These are phyloP conservation scores for Epinotia demarniana DNA, from an alignment of 2,888 invertebrate genomes.

Conservation along the genomic window DNA sequence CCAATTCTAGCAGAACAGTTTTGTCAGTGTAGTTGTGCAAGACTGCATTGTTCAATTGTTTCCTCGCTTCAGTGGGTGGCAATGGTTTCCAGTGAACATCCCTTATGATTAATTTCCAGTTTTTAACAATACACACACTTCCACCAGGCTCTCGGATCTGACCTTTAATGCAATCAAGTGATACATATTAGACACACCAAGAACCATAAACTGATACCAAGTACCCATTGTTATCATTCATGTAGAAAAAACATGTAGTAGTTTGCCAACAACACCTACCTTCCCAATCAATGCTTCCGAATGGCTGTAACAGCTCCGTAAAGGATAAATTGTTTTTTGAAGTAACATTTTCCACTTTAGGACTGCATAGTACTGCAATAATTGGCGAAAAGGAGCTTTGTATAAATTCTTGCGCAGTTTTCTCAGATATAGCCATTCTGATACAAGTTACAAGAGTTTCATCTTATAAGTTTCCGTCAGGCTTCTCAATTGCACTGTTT, in stretches of 20 bases:
- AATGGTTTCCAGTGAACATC: constrained; percentile 93
- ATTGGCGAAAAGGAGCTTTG: constrained; percentile 95
- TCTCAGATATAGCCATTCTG: constrained; percentile 63
- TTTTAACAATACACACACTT: constrained; percentile 88
- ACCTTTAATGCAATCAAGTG: constrained; percentile 79
- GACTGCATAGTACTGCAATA: constrained; percentile 93
- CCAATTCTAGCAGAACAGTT: constrained; percentile 83
- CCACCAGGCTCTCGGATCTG: constrained; percentile 94
- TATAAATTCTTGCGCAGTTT: constrained; percentile 93
- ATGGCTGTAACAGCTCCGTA: constrained; percentile 95
- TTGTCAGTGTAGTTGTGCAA: constrained; percentile 84
- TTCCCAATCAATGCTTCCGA: constrained; percentile 88
- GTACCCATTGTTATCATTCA: background rate
- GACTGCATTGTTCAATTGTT: constrained; percentile 93
- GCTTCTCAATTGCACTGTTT: background rate
- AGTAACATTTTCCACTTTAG: constrained; percentile 92
- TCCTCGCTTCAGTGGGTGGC: constrained; percentile 92
- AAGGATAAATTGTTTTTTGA: constrained; percentile 96
- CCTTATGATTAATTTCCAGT: constrained; percentile 90
- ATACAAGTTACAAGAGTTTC: background rate
- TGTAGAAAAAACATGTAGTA: background rate
- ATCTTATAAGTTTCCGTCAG: constrained; percentile 15
- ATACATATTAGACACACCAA: constrained; percentile 9
- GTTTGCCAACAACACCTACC: constrained; percentile 57
- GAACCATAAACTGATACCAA: background rate